Evolutionary conservation across 1,140 invertebrate genomes (phyloP).

Genomic region (Bombyx mandarina): DNA sequence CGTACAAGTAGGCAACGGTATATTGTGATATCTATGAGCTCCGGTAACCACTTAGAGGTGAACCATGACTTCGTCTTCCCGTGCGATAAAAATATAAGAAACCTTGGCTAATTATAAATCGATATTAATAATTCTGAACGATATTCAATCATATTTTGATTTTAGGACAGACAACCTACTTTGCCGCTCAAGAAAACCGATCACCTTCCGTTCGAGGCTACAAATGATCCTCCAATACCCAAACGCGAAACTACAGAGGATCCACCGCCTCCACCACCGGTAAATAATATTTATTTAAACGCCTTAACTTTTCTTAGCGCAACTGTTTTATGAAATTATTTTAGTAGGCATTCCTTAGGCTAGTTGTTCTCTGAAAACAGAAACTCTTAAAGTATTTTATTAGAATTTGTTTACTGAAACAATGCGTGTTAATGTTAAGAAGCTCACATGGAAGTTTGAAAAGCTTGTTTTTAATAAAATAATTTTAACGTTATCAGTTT

Average conservation of each 20-base stretch:
- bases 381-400: no score
- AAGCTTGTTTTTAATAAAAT: no score
- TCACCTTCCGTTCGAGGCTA: conserved; percentile 18
- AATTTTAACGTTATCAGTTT: no score
- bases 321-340: no score
- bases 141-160: conserved; percentile 13
- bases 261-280: conserved; percentile 74
- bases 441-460: no score
- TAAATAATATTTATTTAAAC: conserved; percentile 28
- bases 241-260: conserved; percentile 36
- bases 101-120: no score
- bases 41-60: neutral
- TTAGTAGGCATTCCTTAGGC: no score
- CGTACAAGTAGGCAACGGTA: no score
- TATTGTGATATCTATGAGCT: neutral
- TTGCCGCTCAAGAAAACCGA: conserved; percentile 39
- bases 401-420: no score
- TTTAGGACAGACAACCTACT: conserved; percentile 66
- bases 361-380: no score
- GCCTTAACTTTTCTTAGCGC: no score
- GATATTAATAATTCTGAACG: neutral
- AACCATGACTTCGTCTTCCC: neutral
- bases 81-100: neutral
- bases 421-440: no score
- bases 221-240: conserved; percentile 19